Evolutionary conservation across 2,888 invertebrate species (phyloP), one percentile per base, ranked within the genome.

Genomic region (Maniola hyperantus): DNA sequence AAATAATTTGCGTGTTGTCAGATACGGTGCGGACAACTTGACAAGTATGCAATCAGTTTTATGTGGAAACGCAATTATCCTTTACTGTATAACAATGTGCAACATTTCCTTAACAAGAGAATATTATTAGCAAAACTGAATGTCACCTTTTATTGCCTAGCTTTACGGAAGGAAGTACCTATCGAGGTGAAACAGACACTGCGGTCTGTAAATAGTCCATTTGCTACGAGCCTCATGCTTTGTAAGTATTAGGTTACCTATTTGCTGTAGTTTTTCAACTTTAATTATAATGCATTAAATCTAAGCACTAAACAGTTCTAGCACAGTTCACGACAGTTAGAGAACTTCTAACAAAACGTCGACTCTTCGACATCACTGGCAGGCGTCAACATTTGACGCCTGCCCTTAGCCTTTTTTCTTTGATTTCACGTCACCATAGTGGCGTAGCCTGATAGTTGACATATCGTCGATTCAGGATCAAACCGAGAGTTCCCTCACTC

Each of bases 81-180:
- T 42, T 55, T 18, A 39, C 15, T 36, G 8, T 6, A 42, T 11
- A 20, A 20, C 34, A 57, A 42, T 20, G 20, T 42, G 20, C 11
- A 20, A 57, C 13, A 42, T 57, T 57, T 57, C 57, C 57, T 42
- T 42, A 57, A 20, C 42, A 42, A 39, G 55, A 55, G 18, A 18
- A 15, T 39, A n/a, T 39, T 39, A 55, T 39, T 55, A 55, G 57
- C 42, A 42, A 13, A 39, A 42, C 39, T 39, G 39, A 39, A 39
- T 55, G 55, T 18, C 18, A 55, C 55, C 55, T 39, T 55, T 55
- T 57, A 57, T 57, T 57, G 36, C 39, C 20, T 20, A 42, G 18
- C 11, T 39, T 13, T 42, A 42, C 39, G 57, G 57, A 57, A 57
- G 57, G 57, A 57, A 57, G 20, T 57, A 13, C 1, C 26, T 20